These are phyloP conservation scores for Habroteleia sp. DNA, from an alignment of 2,888 invertebrate species.

Conservation along the genomic window DNA sequence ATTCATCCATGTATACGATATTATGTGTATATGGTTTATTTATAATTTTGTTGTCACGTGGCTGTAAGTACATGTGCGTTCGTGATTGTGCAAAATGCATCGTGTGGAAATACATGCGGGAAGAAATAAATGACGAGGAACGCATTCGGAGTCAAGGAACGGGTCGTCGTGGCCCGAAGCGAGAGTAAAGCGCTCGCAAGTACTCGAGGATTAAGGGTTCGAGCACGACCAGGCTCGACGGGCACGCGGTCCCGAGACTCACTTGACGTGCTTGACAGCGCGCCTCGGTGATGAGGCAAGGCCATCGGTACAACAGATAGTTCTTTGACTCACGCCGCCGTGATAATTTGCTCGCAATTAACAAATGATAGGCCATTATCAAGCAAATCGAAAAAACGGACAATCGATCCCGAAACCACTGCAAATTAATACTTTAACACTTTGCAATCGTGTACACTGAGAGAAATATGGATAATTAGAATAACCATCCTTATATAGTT, in stretches of 20 bases:
- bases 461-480: no score
- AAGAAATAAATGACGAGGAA: conserved; percentile 48
- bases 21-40: neutral
- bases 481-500: no score
- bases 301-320: conserved; percentile 53
- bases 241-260: conserved; percentile 47
- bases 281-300: conserved; percentile 60
- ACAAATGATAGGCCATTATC: conserved; percentile 38
- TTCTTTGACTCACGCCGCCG: conserved; percentile 59
- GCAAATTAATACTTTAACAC: conserved; percentile 41
- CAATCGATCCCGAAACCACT: conserved; percentile 8
- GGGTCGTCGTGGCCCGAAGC: conserved; percentile 55
- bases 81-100: conserved; percentile 21
- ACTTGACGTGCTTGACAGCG: conserved; percentile 63
- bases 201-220: conserved; percentile 54
- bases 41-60: conserved; percentile 4
- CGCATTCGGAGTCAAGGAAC: conserved; percentile 55
- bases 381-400: conserved; percentile 12
- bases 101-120: conserved; percentile 21
- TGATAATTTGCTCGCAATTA: conserved; percentile 59
- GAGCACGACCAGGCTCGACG: conserved; percentile 22
- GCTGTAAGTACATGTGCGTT: neutral
- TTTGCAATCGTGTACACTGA: no score
- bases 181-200: conserved; percentile 26
- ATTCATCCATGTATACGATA: no score